Evolutionary conservation across 2,888 invertebrate species (phyloP), one percentile per base, ranked within the genome.

Genomic region (Coleophora deauratella): DNA sequence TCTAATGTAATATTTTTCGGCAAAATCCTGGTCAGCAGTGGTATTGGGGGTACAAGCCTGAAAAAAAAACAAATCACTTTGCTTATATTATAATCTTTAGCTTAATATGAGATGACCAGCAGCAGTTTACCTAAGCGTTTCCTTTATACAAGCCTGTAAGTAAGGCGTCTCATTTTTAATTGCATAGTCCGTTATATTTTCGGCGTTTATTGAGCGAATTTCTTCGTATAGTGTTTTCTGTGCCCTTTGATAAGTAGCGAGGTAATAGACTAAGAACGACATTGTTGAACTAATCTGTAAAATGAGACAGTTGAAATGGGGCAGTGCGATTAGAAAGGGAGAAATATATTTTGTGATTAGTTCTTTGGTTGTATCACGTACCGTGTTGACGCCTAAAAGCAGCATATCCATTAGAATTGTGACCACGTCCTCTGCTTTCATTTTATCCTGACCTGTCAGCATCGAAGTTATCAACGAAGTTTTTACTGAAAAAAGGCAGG

Each of bases 331-430:
- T n/a, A n/a, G n/a, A n/a, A n/a, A n/a, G n/a, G n/a, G n/a, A n/a
- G 11, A 9, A 11, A 3, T 6, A 9, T 9, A 11, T n/a, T n/a
- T 31, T 9, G 11, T 3, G 33, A 33, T n/a, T 32, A 7, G 12
- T 7, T 32, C 4, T 1, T 9, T 12, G 2, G 13, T 37, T 14
- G 1, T 30, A 27, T 2, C 21, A 11, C 2, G 14, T 66, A 89
- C 89, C 54, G 91, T 88, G 55, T 90, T 90, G 0, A 90, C 88
- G 42, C 91, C 91, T 52, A 91, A 85, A 6, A 91, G 66, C 34
- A 90, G 75, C 88, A 90, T 88, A 57, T 91, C 91, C 79, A 91
- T 86, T 35, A 91, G 55, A 1, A 90, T 65, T 0, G 90, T 91
- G 28, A 89, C 76, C 36, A 90, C 78, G 51, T 91, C 91, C 54